Percentiles rank a stretch among this genome's conserved stretches.
phyloP scores from a whole-genome alignment of 2,113 vertebrate genomes.

The Ophthalmolycus amberensis region DNA sequence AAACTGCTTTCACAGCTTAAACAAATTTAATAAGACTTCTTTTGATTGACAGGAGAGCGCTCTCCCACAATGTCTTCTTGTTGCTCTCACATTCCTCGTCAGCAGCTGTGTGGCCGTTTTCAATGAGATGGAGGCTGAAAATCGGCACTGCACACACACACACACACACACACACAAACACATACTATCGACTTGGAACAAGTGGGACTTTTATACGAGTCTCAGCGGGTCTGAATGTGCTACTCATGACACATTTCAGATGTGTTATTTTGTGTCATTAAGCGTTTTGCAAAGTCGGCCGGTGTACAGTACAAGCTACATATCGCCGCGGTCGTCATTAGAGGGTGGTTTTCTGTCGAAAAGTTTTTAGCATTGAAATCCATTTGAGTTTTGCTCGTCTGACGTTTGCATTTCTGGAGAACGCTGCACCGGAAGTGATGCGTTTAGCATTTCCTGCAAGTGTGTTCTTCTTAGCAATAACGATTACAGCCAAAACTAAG shows the following conservation, averaged over 20 bases:
- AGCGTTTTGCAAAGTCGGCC: conserved; percentile 37
- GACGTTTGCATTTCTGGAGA: conserved; percentile 12
- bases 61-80: conserved; percentile 83
- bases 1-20: conserved; percentile 83
- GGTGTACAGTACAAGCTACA: conserved; percentile 16
- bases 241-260: conserved; percentile 68
- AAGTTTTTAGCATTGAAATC: conserved; percentile 11
- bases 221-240: conserved; percentile 61
- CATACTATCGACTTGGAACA: conserved; percentile 63
- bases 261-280: conserved; percentile 57
- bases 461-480: neutral
- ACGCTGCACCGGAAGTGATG: conserved; percentile 26
- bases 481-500: neutral
- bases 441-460: conserved; percentile 10
- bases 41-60: conserved; percentile 78
- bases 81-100: conserved; percentile 79
- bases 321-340: conserved; percentile 16
- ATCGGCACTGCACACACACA: conserved; percentile 40
- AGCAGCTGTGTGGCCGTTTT: conserved; percentile 75
- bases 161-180: conserved; percentile 30
- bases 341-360: conserved; percentile 14
- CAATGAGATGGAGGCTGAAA: conserved; percentile 70
- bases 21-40: conserved; percentile 79
- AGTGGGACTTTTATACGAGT: conserved; percentile 70
- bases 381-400: neutral